These are phyloP conservation scores for Xylota sylvarum DNA, from an alignment of 2,888 invertebrate genomes.

Conservation along the genomic window DNA sequence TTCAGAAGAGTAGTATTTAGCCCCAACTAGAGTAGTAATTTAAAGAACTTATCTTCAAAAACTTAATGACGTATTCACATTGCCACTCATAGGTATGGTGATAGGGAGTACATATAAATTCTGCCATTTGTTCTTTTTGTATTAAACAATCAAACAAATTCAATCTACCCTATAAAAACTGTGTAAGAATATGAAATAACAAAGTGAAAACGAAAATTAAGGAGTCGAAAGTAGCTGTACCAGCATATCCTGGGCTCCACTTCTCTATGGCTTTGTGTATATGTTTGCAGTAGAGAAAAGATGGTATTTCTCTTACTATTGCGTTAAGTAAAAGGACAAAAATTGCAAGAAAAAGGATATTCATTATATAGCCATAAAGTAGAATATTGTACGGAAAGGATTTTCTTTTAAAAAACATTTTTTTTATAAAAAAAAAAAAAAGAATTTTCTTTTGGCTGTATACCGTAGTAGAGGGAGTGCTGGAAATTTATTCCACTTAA, in stretches of 20 bases:
- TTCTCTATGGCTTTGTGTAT: constrained; percentile 7
- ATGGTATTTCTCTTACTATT: background rate
- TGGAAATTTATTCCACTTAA: background rate
- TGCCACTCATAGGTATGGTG: no score
- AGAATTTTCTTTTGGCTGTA: background rate
- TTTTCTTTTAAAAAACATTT: background rate
- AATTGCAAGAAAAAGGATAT: constrained; percentile 19
- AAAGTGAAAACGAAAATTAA: constrained; percentile 22
- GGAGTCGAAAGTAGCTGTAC: constrained; percentile 21
- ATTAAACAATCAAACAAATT: no score
- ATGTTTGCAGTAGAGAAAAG: background rate
- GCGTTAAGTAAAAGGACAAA: constrained; percentile 19
- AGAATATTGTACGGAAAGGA: background rate
- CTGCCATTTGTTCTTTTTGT: no score
- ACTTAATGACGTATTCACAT: no score
- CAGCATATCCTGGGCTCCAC: constrained; percentile 25
- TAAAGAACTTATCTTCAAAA: no score
- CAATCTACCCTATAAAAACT: background rate
- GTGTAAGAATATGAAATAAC: background rate
- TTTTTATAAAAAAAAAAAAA: background rate
- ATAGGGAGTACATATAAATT: no score
- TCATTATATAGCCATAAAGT: constrained; percentile 22
- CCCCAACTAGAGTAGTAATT: no score
- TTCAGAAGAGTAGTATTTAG: no score
- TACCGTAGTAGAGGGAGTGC: background rate